Evolutionary conservation across 2,113 vertebrate genomes (phyloP).

Genomic region (Mus musculus): GRCm39 chr14:100271501-100272000

Average conservation of each 20-base stretch:
- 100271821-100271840: background rate
- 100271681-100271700: background rate
- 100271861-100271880: background rate
- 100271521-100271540: background rate
- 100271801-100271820: background rate
- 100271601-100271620: background rate
- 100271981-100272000: background rate
- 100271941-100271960: background rate
- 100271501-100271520: background rate
- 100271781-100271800: background rate
- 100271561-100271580: too few species aligned
- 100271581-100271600: background rate
- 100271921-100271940: background rate
- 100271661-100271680: background rate
- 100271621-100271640: background rate
- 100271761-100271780: background rate
- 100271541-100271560: background rate
- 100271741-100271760: background rate
- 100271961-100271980: background rate
- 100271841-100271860: background rate
- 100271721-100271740: background rate
- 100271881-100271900: background rate
- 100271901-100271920: background rate
- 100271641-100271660: background rate
- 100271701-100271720: background rate